These are phyloP conservation scores for Noctilio leporinus DNA, from an alignment of 2,113 vertebrate genomes.

Conservation along the genomic window DNA sequence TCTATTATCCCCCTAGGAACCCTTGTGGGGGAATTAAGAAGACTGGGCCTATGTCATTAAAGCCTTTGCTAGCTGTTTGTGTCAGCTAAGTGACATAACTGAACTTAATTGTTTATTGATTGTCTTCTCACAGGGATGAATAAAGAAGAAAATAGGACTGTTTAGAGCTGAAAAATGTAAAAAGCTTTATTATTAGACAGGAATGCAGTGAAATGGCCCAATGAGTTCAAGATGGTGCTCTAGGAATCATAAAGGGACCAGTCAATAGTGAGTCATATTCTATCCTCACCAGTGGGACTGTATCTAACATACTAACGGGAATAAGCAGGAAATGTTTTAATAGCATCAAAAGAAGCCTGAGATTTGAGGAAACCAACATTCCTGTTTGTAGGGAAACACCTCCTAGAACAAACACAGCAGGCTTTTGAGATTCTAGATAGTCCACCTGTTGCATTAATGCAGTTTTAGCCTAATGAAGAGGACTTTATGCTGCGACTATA, in stretches of 20 bases:
- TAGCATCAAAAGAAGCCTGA: background rate
- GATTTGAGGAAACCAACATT: background rate
- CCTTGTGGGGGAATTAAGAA: background rate
- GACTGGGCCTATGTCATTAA: background rate
- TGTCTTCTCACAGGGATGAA: background rate
- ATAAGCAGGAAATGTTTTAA: background rate
- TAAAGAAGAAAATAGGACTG: background rate
- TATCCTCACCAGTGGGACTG: background rate
- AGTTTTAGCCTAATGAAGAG: slow-evolving; percentile 26
- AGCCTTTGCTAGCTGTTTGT: background rate
- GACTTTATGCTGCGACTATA: slow-evolving; percentile 12
- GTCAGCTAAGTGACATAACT: background rate
- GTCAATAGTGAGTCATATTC: background rate
- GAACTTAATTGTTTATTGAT: background rate
- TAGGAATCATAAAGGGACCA: background rate
- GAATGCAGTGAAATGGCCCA: background rate
- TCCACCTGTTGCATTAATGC: background rate
- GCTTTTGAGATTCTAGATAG: background rate
- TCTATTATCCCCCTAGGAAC: background rate
- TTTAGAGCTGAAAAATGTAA: background rate
- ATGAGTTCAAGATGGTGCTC: background rate
- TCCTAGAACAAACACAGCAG: background rate
- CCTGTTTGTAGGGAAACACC: background rate
- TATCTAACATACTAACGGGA: background rate
- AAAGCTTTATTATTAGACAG: background rate